Conservation (phyloP, 1,140 invertebrate genomes). For the Calephelis nemesis region DNA sequence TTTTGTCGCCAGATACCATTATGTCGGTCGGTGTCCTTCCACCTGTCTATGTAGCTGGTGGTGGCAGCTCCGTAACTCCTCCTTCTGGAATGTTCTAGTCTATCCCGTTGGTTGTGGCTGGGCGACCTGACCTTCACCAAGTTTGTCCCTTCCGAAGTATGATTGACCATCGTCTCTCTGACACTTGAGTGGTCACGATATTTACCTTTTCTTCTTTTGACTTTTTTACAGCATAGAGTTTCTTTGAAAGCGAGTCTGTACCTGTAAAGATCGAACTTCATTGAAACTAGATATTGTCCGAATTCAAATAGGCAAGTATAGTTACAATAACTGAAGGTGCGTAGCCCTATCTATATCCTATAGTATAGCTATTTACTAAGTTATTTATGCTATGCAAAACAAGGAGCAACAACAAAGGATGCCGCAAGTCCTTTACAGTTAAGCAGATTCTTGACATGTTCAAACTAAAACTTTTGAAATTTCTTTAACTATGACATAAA, state of each 20-base stretch:
- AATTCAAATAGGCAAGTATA: too few species aligned
- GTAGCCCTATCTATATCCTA: too few species aligned
- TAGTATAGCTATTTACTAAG: too few species aligned
- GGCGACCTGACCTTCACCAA: slow-evolving; percentile 65
- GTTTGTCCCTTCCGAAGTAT: slow-evolving; percentile 61
- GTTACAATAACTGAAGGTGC: too few species aligned
- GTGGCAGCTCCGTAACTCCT: slow-evolving; percentile 50
- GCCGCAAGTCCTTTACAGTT: neutral
- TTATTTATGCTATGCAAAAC: too few species aligned
- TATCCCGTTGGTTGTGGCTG: slow-evolving; percentile 48
- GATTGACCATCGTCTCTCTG: slow-evolving; percentile 76
- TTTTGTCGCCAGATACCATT: slow-evolving; percentile 28
- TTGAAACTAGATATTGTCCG: neutral
- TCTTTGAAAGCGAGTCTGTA: slow-evolving; percentile 90
- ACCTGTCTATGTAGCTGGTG: slow-evolving; percentile 44
- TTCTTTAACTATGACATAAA: too few species aligned
- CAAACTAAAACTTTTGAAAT: neutral
- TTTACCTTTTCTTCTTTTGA: slow-evolving; percentile 64
- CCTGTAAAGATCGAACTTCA: slow-evolving; percentile 55
- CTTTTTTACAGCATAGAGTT: slow-evolving; percentile 81
- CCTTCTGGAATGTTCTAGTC: slow-evolving; percentile 36
- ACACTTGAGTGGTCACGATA: slow-evolving; percentile 81
- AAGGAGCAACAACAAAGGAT: neutral
- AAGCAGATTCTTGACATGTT: neutral
- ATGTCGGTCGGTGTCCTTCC: slow-evolving; percentile 38